phyloP scores from a whole-genome alignment of 1,140 invertebrate species.

The Drosophila guanche region DNA sequence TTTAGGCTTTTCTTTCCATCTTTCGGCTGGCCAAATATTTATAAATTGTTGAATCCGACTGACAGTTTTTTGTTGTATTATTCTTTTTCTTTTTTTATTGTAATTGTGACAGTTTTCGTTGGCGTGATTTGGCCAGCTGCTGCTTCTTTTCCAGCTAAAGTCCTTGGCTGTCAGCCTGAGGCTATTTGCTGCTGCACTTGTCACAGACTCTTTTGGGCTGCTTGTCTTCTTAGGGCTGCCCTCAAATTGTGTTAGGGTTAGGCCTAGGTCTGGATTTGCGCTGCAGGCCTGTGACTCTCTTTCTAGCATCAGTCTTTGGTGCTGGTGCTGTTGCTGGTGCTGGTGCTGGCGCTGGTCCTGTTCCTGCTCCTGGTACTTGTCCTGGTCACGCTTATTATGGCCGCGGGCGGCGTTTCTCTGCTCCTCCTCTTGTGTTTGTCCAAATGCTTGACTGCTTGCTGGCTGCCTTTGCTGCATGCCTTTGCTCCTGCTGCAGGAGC shows the following conservation, averaged over 20 bases:
- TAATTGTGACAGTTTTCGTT: slow-evolving; percentile 55
- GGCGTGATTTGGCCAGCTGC: slow-evolving; percentile 58
- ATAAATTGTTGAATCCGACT: slow-evolving; percentile 70
- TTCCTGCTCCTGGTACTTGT: slow-evolving; percentile 15
- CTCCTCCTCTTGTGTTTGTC: slow-evolving; percentile 61
- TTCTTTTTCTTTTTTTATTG: slow-evolving; percentile 20
- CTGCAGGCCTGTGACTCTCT: slow-evolving; percentile 49
- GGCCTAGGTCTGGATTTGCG: slow-evolving; percentile 60
- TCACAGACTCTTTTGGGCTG: slow-evolving; percentile 46
- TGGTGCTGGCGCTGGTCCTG: slow-evolving; percentile 10
- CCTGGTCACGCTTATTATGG: slow-evolving; percentile 76
- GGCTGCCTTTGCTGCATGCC: slow-evolving; percentile 14
- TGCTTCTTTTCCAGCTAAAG: slow-evolving; percentile 8
- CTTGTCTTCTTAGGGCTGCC: slow-evolving; percentile 67
- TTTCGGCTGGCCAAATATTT: slow-evolving; percentile 70
- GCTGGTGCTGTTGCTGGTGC: slow-evolving; percentile 10
- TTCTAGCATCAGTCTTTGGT: slow-evolving; percentile 15
- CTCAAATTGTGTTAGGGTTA: slow-evolving; percentile 81
- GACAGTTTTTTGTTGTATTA: slow-evolving; percentile 28
- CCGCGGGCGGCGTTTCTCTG: slow-evolving; percentile 63
- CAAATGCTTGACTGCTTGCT: slow-evolving; percentile 72
- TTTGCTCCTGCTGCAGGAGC: slow-evolving; percentile 22
- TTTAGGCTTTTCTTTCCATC: neutral
- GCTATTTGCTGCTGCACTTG: slow-evolving; percentile 77
- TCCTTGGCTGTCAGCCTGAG: slow-evolving; percentile 19